Evolutionary conservation across 2,113 vertebrate genomes (phyloP), one percentile per base, ranked within the genome.

Genomic region (Scalopus aquaticus): DNA sequence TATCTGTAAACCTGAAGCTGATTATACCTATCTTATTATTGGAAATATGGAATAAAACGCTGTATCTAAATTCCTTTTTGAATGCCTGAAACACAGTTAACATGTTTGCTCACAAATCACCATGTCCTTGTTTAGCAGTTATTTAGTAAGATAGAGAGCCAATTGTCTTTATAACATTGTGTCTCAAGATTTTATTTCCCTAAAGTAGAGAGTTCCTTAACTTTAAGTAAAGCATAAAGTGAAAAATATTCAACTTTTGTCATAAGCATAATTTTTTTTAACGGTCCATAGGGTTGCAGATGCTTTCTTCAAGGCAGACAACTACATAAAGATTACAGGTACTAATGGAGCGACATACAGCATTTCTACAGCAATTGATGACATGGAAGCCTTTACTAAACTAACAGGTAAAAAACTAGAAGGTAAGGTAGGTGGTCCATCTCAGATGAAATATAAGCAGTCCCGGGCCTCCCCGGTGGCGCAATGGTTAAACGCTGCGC

Each of bases 301-400:
- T 97, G 99, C 99, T 62, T 98, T 99, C 94, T 97, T 99, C 91
- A 98, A 99, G 97, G 99, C 99, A 74, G 99, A 99, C 94, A 87
- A 83, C 2, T 89, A 98, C 95, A 98, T 99, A 42, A 44, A 97
- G 93, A 98, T 99, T 76, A 76, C 93, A 93, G 99, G 99, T 35
- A 94, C 98, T 6, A 46, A 9, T 4, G 99, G 98, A 9, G 98
- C 95, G 76, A 85, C 62, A 13, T 99, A 97, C 96, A 97, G 2
- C 0, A 98, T 99, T 76, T 99, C 99, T 69, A 98, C 97, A 81
- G 98, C 99, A n/a, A 99, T 99, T 51, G 98, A 99, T 24, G 99
- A 99, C 97, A 99, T 99, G 99, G 99, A 98, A 98, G 99, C 99
- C 69, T 99, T 99, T 97, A 98, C 98, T 78, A 99, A 99, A 83